Evolutionary conservation across 2,797 vertebrate genomes (phyloP), one percentile per base, ranked within the genome.

Genomic region (Acropternis orthonyx): DNA sequence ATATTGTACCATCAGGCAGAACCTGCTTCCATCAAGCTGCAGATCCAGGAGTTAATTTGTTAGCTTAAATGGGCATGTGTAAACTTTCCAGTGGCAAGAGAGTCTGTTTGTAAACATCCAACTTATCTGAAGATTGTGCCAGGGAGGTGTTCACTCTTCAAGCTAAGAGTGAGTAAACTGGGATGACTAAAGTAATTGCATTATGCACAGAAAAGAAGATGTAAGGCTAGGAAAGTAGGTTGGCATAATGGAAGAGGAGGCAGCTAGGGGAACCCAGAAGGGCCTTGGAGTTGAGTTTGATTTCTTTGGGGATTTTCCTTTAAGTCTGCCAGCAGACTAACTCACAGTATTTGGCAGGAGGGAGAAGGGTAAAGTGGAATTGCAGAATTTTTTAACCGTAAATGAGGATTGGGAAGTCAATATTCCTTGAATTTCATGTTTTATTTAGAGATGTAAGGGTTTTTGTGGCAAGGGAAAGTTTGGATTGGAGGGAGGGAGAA

Each of bases 341-440:
- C 28, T 59, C 41, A 5, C 4, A 28, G 17, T 21, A 19, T 22
- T 63, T 3, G 9, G 6, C 6, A 2, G 18, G 34, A 26, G 13
- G 7, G 12, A 7, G 4, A 5, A 2, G 6, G 5, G 14, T 4
- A 1, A 18, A 54, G 22, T 32, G 3, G 26, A 69, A 62, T 3
- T 56, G 30, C 34, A 34, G 77, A 51, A 14, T 44, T 34, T 61
- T 69, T 49, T 6, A 41, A 54, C 41, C 46, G 11, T 39, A 43
- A 61, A 3, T 10, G 66, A 61, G 8, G 9, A 6, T 7, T 72
- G 32, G 30, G 36, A 76, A 65, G 26, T 30, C 24, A 21, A 1
- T 32, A 34, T 21, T 77, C 32, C 34, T 17, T 37, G 16, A 63
- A 19, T 78, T 34, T 58, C 3, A 3, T 14, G 4, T 77, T 84